These are phyloP conservation scores for Apostichopus parvimensis DNA, from an alignment of 35 echinoderm and acorn worm species.

Conservation along the genomic window DNA sequence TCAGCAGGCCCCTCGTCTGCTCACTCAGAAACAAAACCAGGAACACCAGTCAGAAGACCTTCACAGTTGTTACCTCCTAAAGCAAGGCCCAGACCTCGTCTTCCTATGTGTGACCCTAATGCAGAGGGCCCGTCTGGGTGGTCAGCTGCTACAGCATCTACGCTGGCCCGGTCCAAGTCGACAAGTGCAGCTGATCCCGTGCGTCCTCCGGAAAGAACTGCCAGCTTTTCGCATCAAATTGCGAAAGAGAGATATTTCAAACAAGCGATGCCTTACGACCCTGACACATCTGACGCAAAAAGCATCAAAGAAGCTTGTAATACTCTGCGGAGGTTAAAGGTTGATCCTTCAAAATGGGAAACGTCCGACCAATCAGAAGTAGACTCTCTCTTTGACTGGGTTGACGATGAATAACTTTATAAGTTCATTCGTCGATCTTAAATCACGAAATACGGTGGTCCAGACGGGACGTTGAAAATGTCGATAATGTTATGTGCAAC, in stretches of 20 bases:
- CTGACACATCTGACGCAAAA: constrained; percentile 27
- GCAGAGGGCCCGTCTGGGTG: background rate
- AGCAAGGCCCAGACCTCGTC: constrained; percentile 13
- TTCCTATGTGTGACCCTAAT: background rate
- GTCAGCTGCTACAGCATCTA: background rate
- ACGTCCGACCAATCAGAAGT: constrained; percentile 16
- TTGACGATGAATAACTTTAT: constrained; percentile 15
- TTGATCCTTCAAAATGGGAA: constrained; percentile 51
- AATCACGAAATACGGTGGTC: too few species aligned
- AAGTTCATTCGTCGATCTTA: too few species aligned
- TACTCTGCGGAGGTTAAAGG: constrained; percentile 45
- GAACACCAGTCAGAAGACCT: background rate
- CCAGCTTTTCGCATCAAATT: constrained; percentile 49
- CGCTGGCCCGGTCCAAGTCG: constrained; percentile 24
- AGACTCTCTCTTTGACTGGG: constrained; percentile 39
- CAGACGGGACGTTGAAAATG: too few species aligned
- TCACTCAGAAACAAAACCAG: background rate
- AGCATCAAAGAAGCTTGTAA: constrained; percentile 40
- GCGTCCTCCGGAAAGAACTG: constrained; percentile 18
- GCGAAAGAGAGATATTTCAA: constrained; percentile 1
- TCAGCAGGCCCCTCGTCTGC: background rate
- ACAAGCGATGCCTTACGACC: constrained; percentile 23
- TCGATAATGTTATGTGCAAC: too few species aligned
- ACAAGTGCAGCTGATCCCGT: constrained; percentile 39
- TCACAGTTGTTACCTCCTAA: constrained; percentile 25